These are phyloP conservation scores for Kryphioiulus occultus DNA, from an alignment of 2,888 invertebrate species.

Conservation along the genomic window DNA sequence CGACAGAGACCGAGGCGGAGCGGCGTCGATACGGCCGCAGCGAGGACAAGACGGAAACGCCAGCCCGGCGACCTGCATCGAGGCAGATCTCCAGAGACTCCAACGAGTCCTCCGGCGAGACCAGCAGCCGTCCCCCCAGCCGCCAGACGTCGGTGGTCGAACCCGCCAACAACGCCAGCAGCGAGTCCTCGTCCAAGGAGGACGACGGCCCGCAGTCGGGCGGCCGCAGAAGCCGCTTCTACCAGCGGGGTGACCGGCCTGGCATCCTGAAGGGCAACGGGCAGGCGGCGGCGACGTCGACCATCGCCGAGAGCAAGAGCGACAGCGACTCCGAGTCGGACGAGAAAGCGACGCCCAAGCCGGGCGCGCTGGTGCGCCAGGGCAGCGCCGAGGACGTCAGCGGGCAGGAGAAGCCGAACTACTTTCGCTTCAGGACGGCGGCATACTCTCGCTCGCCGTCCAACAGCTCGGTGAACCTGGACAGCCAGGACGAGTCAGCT, in stretches of 20 bases:
- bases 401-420: constrained; percentile 56
- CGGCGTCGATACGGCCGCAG: background rate
- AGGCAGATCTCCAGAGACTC: constrained; percentile 46
- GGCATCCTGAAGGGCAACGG: background rate
- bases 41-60: background rate
- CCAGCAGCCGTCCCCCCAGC: constrained; percentile 49
- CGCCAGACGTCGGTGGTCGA: constrained; percentile 52
- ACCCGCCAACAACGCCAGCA: constrained; percentile 43
- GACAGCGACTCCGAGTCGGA: constrained; percentile 71
- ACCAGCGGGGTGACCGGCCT: background rate
- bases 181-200: constrained; percentile 49
- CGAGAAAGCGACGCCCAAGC: constrained; percentile 53
- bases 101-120: constrained; percentile 47
- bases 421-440: constrained; percentile 55
- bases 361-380: constrained; percentile 22
- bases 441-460: constrained; percentile 54
- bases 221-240: constrained; percentile 47
- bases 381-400: constrained; percentile 54
- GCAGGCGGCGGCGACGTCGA: background rate
- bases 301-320: constrained; percentile 56
- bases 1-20: background rate
- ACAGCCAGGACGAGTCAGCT: constrained; percentile 53
- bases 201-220: constrained; percentile 48
- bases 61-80: background rate
- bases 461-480: constrained; percentile 53